Evolutionary conservation across 2,888 invertebrate genomes (phyloP), one percentile per base, ranked within the genome.

Genomic region (Leptarthrus brevirostris): DNA sequence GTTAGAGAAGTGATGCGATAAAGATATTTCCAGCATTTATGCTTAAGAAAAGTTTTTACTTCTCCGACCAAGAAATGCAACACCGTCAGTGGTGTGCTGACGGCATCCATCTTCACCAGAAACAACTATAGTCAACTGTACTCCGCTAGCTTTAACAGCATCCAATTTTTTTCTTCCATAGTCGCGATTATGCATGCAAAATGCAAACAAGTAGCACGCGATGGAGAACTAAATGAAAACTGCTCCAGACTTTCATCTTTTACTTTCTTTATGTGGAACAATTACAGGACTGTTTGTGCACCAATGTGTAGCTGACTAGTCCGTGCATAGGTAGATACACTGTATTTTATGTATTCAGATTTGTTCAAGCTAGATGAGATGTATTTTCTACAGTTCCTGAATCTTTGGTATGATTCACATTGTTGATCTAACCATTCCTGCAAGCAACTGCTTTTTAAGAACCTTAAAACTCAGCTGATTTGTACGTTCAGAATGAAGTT

Each of bases 121-220:
- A 36, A 58, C 36, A 58, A 58, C 58, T 58, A 34, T 16, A 36
- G 3, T 16, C 3, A 20, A 49, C 40, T 8, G 40, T 6, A 3
- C 49, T 49, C 49, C 16, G 18, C n/a, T 18, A 40, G 40, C 22
- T 12, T 5, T 18, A 3, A 5, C 49, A 49, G 14, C 58, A 26
- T 56, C 26, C 56, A 30, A 26, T 58, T 36, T 34, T 36, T 36
- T n/a, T 36, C 36, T 10, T 16, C 16, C 36, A 20, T 36, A 36
- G 58, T 10, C 58, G 34, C 58, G 58, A 58, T 58, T 58, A 58
- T 58, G 58, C 58, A 58, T 58, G 58, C 58, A 58, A 58, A 58
- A 58, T 58, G 58, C 58, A 58, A 58, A 58, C 58, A 58, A 58
- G 58, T 58, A 36, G 34, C 58, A 58, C 36, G 58, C 58, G 58